Percentiles rank a stretch among this genome's conserved stretches.
Evolutionary conservation across 2,113 vertebrate species (phyloP).

Genomic region (Ramphastos sulfuratus): DNA sequence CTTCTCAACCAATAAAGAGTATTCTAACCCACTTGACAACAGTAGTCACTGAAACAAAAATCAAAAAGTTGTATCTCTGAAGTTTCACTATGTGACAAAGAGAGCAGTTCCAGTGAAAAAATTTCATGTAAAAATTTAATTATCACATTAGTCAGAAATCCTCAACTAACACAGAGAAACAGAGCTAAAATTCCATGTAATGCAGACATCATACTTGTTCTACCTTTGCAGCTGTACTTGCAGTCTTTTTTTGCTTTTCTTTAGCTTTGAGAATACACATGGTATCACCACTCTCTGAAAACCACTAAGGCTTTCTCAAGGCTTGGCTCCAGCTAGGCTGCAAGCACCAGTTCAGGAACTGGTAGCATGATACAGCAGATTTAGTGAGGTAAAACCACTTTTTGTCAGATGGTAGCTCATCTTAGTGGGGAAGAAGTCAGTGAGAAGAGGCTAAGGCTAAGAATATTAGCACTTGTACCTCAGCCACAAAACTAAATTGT

Average conservation of each 20-base stretch:
- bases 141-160: background rate
- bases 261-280: background rate
- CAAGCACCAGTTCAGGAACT: rapidly evolving
- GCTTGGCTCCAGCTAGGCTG: background rate
- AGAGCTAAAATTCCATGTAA: background rate
- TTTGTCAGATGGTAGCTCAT: background rate
- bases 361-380: background rate
- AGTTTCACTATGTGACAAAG: background rate
- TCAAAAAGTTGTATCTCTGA: background rate
- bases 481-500: background rate
- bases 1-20: background rate
- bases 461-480: background rate
- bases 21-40: background rate
- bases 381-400: background rate
- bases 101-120: background rate
- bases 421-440: background rate
- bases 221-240: background rate
- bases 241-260: background rate
- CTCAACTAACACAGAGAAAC: background rate
- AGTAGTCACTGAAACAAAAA: background rate
- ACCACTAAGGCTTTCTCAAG: background rate
- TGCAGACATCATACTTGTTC: background rate
- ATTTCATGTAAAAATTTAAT: background rate
- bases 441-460: background rate
- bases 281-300: background rate